These are phyloP conservation scores for Polymixis lichenea DNA, from an alignment of 2,888 invertebrate genomes.

Conservation along the genomic window DNA sequence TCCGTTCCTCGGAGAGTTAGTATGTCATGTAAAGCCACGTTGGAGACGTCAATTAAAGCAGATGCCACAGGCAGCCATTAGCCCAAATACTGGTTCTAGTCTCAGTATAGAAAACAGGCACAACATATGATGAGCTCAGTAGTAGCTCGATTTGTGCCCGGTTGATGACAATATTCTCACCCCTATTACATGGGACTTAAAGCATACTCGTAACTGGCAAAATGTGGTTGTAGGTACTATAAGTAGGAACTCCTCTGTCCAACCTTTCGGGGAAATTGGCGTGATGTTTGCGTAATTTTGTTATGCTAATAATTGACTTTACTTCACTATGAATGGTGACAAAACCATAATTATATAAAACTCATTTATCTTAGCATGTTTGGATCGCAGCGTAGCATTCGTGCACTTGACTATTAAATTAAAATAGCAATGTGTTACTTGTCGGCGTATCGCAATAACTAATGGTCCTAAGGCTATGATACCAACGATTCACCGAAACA, in stretches of 20 bases:
- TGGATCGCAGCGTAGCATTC: neutral
- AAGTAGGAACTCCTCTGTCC: too few relatives aligned
- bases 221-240: too few relatives aligned
- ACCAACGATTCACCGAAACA: too few relatives aligned
- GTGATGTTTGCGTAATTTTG: neutral
- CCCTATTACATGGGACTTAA: too few relatives aligned
- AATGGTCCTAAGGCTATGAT: neutral
- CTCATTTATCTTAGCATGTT: neutral
- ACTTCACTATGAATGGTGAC: too few relatives aligned
- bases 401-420: neutral
- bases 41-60: neutral
- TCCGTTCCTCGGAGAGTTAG: neutral
- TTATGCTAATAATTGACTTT: neutral
- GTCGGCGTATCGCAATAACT: neutral
- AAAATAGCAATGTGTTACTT: conserved; percentile 12
- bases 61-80: neutral
- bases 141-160: too few relatives aligned
- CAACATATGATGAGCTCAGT: neutral
- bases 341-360: neutral
- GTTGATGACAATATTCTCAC: too few relatives aligned
- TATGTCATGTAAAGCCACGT: neutral
- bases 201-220: too few relatives aligned
- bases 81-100: neutral
- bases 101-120: neutral
- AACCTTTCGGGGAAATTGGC: too few relatives aligned